Base-by-base conservation (phyloP, 2,113 vertebrate genomes). In the Oryzias woworae region DNA sequence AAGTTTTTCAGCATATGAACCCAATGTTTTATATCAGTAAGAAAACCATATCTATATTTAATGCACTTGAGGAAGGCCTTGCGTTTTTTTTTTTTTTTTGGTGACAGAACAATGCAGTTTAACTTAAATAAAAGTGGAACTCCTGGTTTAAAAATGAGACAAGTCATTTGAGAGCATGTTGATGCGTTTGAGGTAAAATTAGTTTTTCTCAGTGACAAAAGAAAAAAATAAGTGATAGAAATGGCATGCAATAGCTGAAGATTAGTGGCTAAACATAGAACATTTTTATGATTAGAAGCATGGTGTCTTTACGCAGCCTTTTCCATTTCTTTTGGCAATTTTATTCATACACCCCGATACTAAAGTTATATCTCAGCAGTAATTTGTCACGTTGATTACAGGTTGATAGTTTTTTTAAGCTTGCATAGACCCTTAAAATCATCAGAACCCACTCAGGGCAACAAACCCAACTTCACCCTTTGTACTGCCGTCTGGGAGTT, bases 1-100 rank as follows among this genome's bases (percentile, higher is more conserved):
- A 89, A 89, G 86, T 87, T 71, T 85, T 77, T 71, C 81, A 90
- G 86, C 81, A 78, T 67, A 80, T 58, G 73, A 88, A 81, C 81
- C 84, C 85, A 62, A 80, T 83, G 49, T 80, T 66, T 82, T 66
- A 70, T 81, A 70, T 71, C 66, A 71, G 71, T 73, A 85, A 84
- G 57, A 83, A 80, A 88, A 84, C 69, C 67, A 59, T 83, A 73
- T 80, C 68, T 81, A 68, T 82, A 80, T 70, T 84, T 86, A 90
- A 90, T 87, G 88, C 87, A 88, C 88, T 88, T 88, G 82, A 85
- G 88, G 77, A 88, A 90, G 80, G 86, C 87, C 78, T 87, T 84
- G 75, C 1, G 65, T 81, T 45, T 65, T 66, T 69, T 77, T 52
- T 13, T 81, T 48, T 65, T 68, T 69, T 80, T 52, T 14, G 49